Evolutionary conservation across 2,113 vertebrate genomes (phyloP).

Genomic region (Oncorhynchus gorbuscha): DNA sequence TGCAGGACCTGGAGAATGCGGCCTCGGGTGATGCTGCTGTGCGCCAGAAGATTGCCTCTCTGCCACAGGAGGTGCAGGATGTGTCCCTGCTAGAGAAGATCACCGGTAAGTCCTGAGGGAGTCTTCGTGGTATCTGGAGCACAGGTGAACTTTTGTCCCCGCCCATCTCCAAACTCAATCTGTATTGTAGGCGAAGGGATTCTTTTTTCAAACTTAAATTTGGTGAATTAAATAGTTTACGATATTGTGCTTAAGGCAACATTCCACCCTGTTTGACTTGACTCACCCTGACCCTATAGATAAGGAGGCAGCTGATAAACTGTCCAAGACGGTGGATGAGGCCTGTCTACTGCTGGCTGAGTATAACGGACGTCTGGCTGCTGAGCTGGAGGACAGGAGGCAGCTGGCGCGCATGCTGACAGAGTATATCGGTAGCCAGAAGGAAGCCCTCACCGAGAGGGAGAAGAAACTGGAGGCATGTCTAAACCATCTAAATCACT

Average conservation of each 20-base stretch:
- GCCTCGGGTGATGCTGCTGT: constrained; percentile 95
- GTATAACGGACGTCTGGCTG: constrained; percentile 95
- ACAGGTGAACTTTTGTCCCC: too few relatives aligned
- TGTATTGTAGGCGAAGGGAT: too few relatives aligned
- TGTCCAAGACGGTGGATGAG: constrained; percentile 97
- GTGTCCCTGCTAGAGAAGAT: constrained; percentile 97
- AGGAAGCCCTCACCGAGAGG: constrained; percentile 88
- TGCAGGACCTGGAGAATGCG: constrained; percentile 96
- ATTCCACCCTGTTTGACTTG: too few relatives aligned
- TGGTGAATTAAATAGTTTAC: too few relatives aligned
- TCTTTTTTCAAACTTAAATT: too few relatives aligned
- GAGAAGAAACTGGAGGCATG: constrained; percentile 96
- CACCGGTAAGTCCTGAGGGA: constrained; percentile 77
- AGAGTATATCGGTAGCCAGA: constrained; percentile 94
- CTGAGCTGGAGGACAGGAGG: constrained; percentile 93
- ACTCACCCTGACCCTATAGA: constrained; percentile 70
- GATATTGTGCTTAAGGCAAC: too few relatives aligned
- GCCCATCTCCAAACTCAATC: too few relatives aligned
- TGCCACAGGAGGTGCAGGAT: constrained; percentile 97
- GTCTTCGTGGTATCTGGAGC: background rate
- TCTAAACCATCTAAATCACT: background rate
- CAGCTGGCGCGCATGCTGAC: constrained; percentile 96
- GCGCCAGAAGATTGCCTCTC: constrained; percentile 95
- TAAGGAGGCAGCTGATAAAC: constrained; percentile 93
- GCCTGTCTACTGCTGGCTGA: constrained; percentile 94